Evolutionary conservation across 37 sponge, comb jelly and placozoan genomes (phyloP).

Genomic region (Bolinopsis microptera): DNA sequence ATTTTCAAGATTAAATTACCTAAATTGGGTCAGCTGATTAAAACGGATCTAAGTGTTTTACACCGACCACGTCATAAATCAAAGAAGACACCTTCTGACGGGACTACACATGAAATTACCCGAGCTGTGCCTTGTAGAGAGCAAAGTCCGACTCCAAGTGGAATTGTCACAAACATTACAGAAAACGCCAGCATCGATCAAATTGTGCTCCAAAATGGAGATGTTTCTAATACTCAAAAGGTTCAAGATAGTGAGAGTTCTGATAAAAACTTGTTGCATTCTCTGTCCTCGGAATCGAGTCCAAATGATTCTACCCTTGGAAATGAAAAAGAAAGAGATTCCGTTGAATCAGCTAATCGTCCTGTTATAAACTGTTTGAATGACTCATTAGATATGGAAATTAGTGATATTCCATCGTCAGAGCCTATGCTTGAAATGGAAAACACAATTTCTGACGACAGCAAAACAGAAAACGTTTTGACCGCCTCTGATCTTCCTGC

Average conservation of each 20-base stretch:
- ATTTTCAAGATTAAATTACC: conserved; percentile 23
- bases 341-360: background rate
- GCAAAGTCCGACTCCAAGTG: background rate
- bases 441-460: background rate
- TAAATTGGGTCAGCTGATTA: conserved; percentile 1
- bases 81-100: background rate
- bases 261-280: too few species aligned
- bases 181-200: background rate
- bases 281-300: background rate
- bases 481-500: background rate
- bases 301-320: background rate
- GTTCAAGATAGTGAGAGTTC: too few species aligned
- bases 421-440: background rate
- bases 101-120: background rate
- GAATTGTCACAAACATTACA: too few species aligned
- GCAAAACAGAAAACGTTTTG: background rate
- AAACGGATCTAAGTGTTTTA: background rate
- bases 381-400: background rate
- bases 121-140: background rate
- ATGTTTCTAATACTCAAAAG: background rate
- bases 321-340: background rate
- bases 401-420: background rate
- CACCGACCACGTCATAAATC: background rate
- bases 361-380: background rate
- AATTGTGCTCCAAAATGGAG: too few species aligned